Conservation (phyloP, 2,797 vertebrate genomes). For the Channa striata region DNA sequence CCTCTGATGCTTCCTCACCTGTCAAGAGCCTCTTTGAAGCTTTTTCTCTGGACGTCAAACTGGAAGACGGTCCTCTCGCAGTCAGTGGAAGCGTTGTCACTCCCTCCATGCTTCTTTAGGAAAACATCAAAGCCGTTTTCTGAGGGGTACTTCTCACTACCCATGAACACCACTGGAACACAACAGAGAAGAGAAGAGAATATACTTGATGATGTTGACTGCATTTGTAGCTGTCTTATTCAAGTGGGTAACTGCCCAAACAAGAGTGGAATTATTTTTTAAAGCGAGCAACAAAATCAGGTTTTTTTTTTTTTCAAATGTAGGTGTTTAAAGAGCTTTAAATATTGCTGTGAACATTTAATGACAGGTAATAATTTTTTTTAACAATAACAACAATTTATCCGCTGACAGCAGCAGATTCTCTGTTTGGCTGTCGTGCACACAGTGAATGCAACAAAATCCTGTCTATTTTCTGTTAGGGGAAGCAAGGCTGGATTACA, state of each 20-base stretch:
- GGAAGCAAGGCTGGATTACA: neutral
- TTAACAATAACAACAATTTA: conserved; percentile 36
- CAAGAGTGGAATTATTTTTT: conserved; percentile 22
- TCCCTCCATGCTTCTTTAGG: conserved; percentile 96
- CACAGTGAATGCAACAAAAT: conserved; percentile 22
- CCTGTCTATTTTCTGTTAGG: conserved; percentile 2
- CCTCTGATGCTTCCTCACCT: conserved; percentile 83
- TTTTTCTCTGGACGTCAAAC: conserved; percentile 95
- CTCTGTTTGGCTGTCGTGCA: conserved; percentile 1
- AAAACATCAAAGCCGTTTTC: conserved; percentile 97
- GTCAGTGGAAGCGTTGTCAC: conserved; percentile 96
- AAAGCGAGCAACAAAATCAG: conserved; percentile 8
- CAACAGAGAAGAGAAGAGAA: neutral
- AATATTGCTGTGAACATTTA: conserved; percentile 42
- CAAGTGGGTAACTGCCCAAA: conserved; percentile 30
- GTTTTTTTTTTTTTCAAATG: conserved; percentile 25
- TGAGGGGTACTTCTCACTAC: conserved; percentile 95
- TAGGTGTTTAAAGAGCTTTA: conserved; percentile 20
- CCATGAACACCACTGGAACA: conserved; percentile 96
- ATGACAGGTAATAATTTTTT: conserved; percentile 48
- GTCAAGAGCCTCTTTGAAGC: conserved; percentile 95
- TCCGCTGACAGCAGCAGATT: conserved; percentile 35
- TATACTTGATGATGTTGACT: neutral
- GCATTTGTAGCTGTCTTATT: conserved; percentile 26
- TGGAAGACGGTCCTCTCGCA: conserved; percentile 96